Evolutionary conservation across 2,888 invertebrate species (phyloP).

Genomic region (Drosophila emarginata): DNA sequence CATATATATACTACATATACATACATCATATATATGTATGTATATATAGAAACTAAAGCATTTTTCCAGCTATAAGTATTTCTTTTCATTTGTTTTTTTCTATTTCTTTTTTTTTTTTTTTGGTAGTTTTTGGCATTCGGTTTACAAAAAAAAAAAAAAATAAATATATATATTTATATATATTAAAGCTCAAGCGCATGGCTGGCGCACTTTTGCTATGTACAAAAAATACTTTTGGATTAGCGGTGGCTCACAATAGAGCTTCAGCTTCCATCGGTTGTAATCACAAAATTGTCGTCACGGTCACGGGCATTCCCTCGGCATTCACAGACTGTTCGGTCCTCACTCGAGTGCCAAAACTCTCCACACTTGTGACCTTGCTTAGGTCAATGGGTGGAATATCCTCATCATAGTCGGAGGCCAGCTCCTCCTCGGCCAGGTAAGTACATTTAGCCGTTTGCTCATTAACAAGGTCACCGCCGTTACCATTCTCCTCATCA

Average conservation of each 20-base stretch:
- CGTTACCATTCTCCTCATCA: background rate
- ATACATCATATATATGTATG: background rate
- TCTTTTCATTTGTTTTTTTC: background rate
- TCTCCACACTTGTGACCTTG: slow-evolving; percentile 72
- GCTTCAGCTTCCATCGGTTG: slow-evolving; percentile 13
- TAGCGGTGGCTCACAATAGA: background rate
- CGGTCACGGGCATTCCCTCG: slow-evolving; percentile 79
- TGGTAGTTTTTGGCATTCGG: slow-evolving; percentile 12
- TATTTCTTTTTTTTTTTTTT: background rate
- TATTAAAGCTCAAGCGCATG: slow-evolving; percentile 4
- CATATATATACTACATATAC: slow-evolving; percentile 15
- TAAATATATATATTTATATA: background rate
- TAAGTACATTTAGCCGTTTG: slow-evolving; percentile 53
- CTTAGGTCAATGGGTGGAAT: slow-evolving; percentile 77
- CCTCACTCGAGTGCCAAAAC: slow-evolving; percentile 75
- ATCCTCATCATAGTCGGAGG: slow-evolving; percentile 77
- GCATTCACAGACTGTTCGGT: slow-evolving; percentile 79
- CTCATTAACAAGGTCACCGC: background rate
- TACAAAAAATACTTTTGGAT: background rate
- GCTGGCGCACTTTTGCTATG: slow-evolving; percentile 4
- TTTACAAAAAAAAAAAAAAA: background rate
- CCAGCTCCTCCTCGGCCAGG: slow-evolving; percentile 69
- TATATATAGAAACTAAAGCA: slow-evolving; percentile 7
- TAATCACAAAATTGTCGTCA: slow-evolving; percentile 82
- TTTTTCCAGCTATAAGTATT: background rate